Evolutionary conservation across 2,888 invertebrate genomes (phyloP).

Genomic region (Hypolimnas misippus): DNA sequence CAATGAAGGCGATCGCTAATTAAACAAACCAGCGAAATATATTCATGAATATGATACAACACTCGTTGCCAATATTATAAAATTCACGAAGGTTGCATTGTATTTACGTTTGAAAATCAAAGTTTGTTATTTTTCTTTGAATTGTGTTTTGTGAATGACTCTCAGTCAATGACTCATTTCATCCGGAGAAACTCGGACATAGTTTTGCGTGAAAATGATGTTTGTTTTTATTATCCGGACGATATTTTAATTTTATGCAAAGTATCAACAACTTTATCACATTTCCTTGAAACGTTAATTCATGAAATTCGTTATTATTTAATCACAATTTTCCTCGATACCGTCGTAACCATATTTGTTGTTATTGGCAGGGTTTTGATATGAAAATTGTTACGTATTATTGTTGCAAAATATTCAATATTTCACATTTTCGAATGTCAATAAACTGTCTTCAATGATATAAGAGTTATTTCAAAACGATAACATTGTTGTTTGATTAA

Average conservation of each 20-base stretch:
- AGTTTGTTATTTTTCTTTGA: slow-evolving; percentile 40
- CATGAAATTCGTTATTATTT: slow-evolving; percentile 28
- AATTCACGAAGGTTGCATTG: slow-evolving; percentile 41
- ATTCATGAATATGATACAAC: slow-evolving; percentile 29
- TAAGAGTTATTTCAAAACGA: slow-evolving; percentile 8
- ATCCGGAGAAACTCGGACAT: slow-evolving; percentile 25
- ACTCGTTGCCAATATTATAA: slow-evolving; percentile 38
- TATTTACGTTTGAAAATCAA: slow-evolving; percentile 34
- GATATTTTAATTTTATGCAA: slow-evolving; percentile 18
- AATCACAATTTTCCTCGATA: slow-evolving; percentile 15
- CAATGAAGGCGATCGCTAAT: slow-evolving; percentile 41
- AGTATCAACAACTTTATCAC: slow-evolving; percentile 26
- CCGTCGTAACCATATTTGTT: slow-evolving; percentile 14
- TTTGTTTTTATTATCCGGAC: slow-evolving; percentile 22
- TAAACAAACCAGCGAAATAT: slow-evolving; percentile 34
- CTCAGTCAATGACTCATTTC: slow-evolving; percentile 44
- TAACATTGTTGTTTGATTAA: neutral
- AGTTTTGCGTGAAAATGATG: slow-evolving; percentile 20
- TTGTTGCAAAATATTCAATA: slow-evolving; percentile 8
- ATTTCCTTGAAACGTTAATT: slow-evolving; percentile 29
- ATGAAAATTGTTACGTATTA: slow-evolving; percentile 11
- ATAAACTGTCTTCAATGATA: neutral
- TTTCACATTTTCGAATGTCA: neutral
- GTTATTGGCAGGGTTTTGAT: slow-evolving; percentile 16
- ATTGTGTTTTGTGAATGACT: slow-evolving; percentile 43